Evolutionary conservation across 1,140 invertebrate species (phyloP).

Genomic region (Holcopasites calliopsidis): DNA sequence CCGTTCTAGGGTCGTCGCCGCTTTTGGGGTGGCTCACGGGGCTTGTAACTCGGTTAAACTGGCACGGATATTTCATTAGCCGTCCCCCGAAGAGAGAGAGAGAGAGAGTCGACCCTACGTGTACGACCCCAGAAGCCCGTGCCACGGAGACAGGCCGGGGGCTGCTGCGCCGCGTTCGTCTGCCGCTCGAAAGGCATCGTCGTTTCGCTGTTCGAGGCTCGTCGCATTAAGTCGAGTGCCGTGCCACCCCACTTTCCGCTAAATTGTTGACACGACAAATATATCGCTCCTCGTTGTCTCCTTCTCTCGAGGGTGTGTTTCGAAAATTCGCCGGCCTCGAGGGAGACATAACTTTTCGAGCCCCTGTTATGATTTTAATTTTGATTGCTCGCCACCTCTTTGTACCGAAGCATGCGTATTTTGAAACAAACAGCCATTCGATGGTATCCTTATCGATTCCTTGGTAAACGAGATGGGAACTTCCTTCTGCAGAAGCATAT

Average conservation of each 20-base stretch:
- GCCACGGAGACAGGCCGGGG: conserved; percentile 41
- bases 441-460: not conserved
- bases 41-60: conserved; percentile 79
- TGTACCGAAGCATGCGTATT: not conserved
- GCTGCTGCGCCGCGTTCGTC: conserved; percentile 26
- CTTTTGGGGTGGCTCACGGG: conserved; percentile 66
- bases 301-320: conserved; percentile 23
- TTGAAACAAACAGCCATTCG: not conserved
- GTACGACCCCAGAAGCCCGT: conserved; percentile 58
- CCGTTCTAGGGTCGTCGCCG: conserved; percentile 58
- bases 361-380: conserved; percentile 8
- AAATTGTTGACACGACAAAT: conserved; percentile 79
- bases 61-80: conserved; percentile 80
- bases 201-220: conserved; percentile 60
- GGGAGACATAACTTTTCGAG: not conserved
- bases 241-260: conserved; percentile 62
- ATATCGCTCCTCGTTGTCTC: conserved; percentile 65
- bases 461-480: not conserved
- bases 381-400: not conserved
- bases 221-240: conserved; percentile 73
- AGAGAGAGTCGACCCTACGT: conserved; percentile 51
- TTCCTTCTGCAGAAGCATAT: conserved; percentile 33
- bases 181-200: conserved; percentile 58
- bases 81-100: conserved; percentile 61
- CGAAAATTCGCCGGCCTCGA: conserved; percentile 11